Evolutionary conservation across 2,113 vertebrate genomes (phyloP).

Genomic region (Heterocephalus glaber): DNA sequence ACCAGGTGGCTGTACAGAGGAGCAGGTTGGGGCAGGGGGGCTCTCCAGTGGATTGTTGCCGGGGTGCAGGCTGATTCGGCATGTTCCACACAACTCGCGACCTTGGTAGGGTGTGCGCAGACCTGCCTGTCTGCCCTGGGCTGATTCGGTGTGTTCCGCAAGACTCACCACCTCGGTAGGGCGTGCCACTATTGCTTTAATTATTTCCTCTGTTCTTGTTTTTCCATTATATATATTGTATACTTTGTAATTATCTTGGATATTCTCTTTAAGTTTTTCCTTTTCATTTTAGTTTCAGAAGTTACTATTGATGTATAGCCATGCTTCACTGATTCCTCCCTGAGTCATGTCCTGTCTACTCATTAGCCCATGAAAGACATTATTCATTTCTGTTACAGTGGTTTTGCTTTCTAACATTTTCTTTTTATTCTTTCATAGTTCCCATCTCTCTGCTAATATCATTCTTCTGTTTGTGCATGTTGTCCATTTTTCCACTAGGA

Average conservation of each 20-base stretch:
- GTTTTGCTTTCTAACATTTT: background rate
- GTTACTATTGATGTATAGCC: background rate
- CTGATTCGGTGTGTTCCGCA: no score
- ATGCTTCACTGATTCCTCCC: background rate
- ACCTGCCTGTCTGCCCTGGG: no score
- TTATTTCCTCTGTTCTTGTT: background rate
- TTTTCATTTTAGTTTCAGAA: background rate
- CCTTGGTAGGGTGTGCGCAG: no score
- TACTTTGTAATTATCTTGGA: background rate
- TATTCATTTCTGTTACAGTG: background rate
- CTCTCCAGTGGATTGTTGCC: no score
- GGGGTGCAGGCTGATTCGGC: no score
- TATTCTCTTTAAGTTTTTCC: background rate
- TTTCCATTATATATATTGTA: background rate
- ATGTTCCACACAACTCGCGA: no score
- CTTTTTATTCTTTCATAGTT: background rate
- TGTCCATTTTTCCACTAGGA: background rate
- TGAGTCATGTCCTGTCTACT: background rate
- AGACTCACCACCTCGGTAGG: no score
- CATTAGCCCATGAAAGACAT: background rate
- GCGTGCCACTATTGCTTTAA: background rate
- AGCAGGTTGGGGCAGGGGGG: no score
- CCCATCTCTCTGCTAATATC: background rate
- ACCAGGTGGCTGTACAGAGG: no score
- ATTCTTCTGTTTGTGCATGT: background rate